Evolutionary conservation across 1,140 invertebrate genomes (phyloP).

Genomic region (Neocloeon triangulifer): DNA sequence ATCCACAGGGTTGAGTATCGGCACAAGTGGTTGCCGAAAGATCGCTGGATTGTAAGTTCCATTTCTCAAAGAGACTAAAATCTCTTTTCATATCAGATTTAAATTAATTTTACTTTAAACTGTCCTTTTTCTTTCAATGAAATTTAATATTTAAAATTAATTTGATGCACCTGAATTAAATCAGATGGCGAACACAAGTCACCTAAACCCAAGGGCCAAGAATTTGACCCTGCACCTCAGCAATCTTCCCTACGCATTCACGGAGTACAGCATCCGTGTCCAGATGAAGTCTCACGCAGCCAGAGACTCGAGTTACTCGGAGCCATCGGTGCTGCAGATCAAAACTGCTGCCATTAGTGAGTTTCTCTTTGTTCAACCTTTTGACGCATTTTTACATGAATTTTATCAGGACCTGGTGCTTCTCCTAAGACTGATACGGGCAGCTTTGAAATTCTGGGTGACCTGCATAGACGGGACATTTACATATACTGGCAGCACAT

Average conservation of each 20-base stretch:
- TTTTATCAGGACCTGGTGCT: slow-evolving; percentile 21
- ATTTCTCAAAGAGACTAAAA: too few relatives aligned
- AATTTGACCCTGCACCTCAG: slow-evolving; percentile 26
- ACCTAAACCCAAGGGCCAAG: slow-evolving; percentile 11
- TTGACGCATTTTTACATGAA: neutral
- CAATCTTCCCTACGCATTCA: slow-evolving; percentile 33
- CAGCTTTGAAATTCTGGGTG: slow-evolving; percentile 35
- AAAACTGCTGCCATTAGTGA: slow-evolving; percentile 29
- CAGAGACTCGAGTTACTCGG: slow-evolving; percentile 32
- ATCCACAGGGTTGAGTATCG: slow-evolving; percentile 35
- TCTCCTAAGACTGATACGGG: slow-evolving; percentile 36
- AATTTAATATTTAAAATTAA: too few relatives aligned
- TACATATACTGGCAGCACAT: slow-evolving; percentile 48
- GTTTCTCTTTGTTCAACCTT: slow-evolving; percentile 8
- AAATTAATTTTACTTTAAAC: neutral
- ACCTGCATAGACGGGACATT: slow-evolving; percentile 21
- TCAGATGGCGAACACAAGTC: slow-evolving; percentile 12
- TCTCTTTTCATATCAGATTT: slow-evolving; percentile 4
- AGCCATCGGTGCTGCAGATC: slow-evolving; percentile 27
- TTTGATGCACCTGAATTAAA: neutral
- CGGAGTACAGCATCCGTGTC: slow-evolving; percentile 40
- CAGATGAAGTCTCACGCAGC: slow-evolving; percentile 29
- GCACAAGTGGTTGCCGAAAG: slow-evolving; percentile 25
- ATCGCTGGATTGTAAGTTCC: slow-evolving; percentile 26
- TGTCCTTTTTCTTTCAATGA: neutral